Evolutionary conservation across 1,140 invertebrate species (phyloP), one percentile per base, ranked within the genome.

Genomic region (Heliconius melpomene): DNA sequence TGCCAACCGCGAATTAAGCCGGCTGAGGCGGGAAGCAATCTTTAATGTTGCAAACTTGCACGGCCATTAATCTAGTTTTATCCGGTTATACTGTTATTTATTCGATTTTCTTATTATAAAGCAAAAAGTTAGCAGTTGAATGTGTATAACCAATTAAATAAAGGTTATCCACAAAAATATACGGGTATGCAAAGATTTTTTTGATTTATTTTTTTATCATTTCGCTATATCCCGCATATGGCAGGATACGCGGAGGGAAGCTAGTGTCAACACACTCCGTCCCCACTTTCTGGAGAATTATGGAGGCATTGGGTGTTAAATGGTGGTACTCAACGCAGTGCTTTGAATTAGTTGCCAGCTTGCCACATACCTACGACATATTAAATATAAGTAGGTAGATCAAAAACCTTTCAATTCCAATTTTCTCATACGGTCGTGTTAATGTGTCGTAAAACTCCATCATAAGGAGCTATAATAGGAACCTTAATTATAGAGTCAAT

Each of bases 381-480:
- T 70, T 52, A 18, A 18, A 52, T 5, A 52, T 52, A 52, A 52
- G 40, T 46, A 46, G 40, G 60, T 70, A 23, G 38, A 50, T 52
- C 78, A 74, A 79, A 79, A 79, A 79, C 57, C n/a, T 70, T 78
- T 75, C 75, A 50, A 81, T 77, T 78, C 74, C 66, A 81, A 78
- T 75, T 66, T 74, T 82, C 77, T 80, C 54, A 74, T 80, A 71
- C 66, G 78, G 76, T 87, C 86, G 83, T 85, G 85, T 80, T 85
- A 85, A 86, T 86, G 82, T 83, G 81, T 84, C 84, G 83, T 88
- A 86, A 86, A 86, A 84, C 77, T 75, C 71, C 79, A 77, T 83
- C 79, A 84, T 79, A 80, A 84, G 86, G 81, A 87, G 81, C 84
- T 77, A 82, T 85, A 82, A 84, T 80, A 77, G 79, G 80, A 73